phyloP scores from a whole-genome alignment of 2,888 invertebrate genomes.

The Notodonta dromedarius region DNA sequence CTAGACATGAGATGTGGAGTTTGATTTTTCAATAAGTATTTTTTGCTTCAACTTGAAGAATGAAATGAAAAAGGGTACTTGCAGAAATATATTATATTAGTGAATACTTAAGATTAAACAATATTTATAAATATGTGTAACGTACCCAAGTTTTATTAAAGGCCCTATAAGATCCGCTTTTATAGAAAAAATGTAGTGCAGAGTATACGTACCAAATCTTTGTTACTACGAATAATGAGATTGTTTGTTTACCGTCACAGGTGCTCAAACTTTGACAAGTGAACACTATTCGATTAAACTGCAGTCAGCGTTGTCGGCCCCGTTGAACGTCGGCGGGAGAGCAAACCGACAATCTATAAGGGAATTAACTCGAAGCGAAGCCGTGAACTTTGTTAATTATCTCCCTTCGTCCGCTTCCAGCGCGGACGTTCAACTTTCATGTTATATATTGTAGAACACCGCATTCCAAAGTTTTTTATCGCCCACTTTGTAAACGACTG shows the following conservation, averaged over 20 bases:
- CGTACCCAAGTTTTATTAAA: too few relatives aligned
- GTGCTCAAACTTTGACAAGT: neutral
- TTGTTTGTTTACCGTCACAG: neutral
- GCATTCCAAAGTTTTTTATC: conserved; percentile 6
- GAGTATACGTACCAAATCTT: too few relatives aligned
- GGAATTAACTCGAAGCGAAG: conserved; percentile 45
- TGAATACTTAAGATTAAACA: too few relatives aligned
- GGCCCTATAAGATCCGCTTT: too few relatives aligned
- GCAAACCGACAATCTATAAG: conserved; percentile 46
- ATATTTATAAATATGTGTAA: too few relatives aligned
- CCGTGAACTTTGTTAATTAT: conserved; percentile 67
- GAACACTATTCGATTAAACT: conserved; percentile 18
- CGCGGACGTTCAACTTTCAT: conserved; percentile 35
- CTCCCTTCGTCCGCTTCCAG: conserved; percentile 39
- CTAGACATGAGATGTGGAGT: too few relatives aligned
- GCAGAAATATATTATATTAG: too few relatives aligned
- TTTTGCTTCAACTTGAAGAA: too few relatives aligned
- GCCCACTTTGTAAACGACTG: neutral
- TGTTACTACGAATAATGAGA: too few relatives aligned
- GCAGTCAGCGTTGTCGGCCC: conserved; percentile 4
- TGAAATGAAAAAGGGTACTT: too few relatives aligned
- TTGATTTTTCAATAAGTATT: too few relatives aligned
- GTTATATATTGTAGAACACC: conserved; percentile 27
- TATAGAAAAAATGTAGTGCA: too few relatives aligned
- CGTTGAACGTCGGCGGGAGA: conserved; percentile 14